A percentile compares a stretch with the other conserved stretches of the same genome.
Evolutionary conservation across 2,888 invertebrate genomes (phyloP).

Genomic region (Drosophila anceps): DNA sequence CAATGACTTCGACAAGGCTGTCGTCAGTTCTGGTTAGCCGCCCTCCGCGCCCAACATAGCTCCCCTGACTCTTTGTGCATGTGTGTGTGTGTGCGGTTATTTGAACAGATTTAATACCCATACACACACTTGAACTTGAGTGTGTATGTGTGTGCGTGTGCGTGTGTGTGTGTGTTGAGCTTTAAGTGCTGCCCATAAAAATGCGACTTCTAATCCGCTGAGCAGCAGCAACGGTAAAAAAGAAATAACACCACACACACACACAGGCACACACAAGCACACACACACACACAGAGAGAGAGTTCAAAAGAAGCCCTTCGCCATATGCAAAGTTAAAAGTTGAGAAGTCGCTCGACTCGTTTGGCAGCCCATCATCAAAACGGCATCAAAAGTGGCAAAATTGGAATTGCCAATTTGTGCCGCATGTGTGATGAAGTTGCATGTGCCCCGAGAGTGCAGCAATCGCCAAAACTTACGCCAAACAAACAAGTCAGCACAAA

Average conservation of each 20-base stretch:
- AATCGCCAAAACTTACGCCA: constrained; percentile 14
- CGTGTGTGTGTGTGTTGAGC: constrained; percentile 51
- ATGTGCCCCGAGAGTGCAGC: constrained; percentile 20
- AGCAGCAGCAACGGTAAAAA: constrained; percentile 54
- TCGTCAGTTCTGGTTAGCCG: constrained; percentile 58
- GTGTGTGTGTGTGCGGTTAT: constrained; percentile 63
- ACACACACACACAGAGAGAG: constrained; percentile 55
- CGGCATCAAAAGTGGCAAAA: constrained; percentile 70
- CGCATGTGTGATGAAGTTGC: constrained; percentile 48
- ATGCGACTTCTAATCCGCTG: constrained; percentile 71
- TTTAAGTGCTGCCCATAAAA: constrained; percentile 75
- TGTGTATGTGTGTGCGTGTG: constrained; percentile 8
- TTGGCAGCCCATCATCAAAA: constrained; percentile 68
- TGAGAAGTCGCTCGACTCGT: constrained; percentile 46
- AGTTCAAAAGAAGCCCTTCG: constrained; percentile 41
- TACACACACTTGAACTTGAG: constrained; percentile 33
- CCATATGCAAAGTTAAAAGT: constrained; percentile 61
- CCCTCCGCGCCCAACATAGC: neutral
- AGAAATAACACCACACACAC: constrained; percentile 56
- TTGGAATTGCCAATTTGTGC: constrained; percentile 76
- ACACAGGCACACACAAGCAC: constrained; percentile 11
- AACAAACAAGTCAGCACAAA: constrained; percentile 16
- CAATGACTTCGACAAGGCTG: constrained; percentile 79
- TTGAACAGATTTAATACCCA: constrained; percentile 77
- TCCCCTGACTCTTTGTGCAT: neutral